Evolutionary conservation across 92 coral and sea anemone species (phyloP), one percentile per base, ranked within the genome.

Genomic region (Palythoa caribaeorum): DNA sequence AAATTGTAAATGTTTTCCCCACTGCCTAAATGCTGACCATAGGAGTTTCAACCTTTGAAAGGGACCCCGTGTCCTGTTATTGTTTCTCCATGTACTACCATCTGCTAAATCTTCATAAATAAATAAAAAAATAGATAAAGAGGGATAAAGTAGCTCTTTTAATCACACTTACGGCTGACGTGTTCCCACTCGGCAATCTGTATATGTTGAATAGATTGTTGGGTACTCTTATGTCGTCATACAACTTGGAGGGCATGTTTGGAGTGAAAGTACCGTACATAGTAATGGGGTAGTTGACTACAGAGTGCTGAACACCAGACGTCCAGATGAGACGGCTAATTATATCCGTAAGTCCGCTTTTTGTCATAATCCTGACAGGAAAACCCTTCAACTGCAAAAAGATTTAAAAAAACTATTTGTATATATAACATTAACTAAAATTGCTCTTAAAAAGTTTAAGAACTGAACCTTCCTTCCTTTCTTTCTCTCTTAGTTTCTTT

Each of bases 261-360:
- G 99, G 99, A 9, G 95, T 94, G 92, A 93, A 97, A 59, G 94
- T 97, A 11, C 98, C 99, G 90, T 97, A 97, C 50, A 93, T 91
- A 37, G 95, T 80, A 83, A 97, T 94, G n/a, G 99, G 98, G 70
- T 95, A 97, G 91, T 97, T 97, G 1, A 95, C 99, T 5, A 98
- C 98, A 0, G 96, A 87, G 88, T 97, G 98, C 70, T 97, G 99
- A 40, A 91, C 88, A 35, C 94, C 91, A 50, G 96, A 38, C 10
- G 98, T 93, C 99, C 99, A 97, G n/a, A 95, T 91, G 6, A 97
- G 93, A 9, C 99, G 93, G 1, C 94, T 91, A 8, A 95, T 35
- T 37, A 94, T 93, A 51, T 94, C 94, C 19, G 77, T 73, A 9
- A 97, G 79, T 35, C 28, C 40, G 37, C 60, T 47, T 44, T 83